Conservation (phyloP, 2,888 invertebrate genomes). For the Phytoseiulus persimilis region DNA sequence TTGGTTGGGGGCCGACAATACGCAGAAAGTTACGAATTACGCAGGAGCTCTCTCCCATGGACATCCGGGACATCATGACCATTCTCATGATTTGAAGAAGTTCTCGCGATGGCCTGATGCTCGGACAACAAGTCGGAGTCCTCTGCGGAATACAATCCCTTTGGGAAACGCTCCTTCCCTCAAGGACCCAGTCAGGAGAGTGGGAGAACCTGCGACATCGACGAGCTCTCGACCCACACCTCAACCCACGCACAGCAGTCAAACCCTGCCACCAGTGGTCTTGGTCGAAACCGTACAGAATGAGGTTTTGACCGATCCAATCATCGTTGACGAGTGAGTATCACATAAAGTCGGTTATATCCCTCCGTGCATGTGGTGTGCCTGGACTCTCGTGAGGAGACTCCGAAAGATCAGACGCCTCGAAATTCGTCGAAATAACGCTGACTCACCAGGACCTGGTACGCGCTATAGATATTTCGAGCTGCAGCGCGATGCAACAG, state of each 20-base stretch:
- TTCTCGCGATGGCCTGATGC: neutral
- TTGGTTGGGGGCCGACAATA: neutral
- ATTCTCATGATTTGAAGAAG: neutral
- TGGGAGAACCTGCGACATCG: neutral
- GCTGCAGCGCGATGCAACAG: too few relatives aligned
- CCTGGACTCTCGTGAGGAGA: too few relatives aligned
- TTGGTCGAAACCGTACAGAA: neutral
- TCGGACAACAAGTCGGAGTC: neutral
- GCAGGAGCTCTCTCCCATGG: neutral
- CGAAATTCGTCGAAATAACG: too few relatives aligned
- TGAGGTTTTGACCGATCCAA: neutral
- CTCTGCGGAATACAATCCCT: neutral
- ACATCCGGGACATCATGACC: neutral
- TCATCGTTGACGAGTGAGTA: constrained; percentile 10
- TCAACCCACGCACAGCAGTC: neutral
- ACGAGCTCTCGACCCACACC: neutral
- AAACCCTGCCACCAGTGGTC: constrained; percentile 9
- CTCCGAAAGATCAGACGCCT: too few relatives aligned
- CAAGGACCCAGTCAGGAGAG: neutral
- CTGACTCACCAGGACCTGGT: too few relatives aligned
- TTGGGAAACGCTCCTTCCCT: neutral
- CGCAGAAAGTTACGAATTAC: neutral
- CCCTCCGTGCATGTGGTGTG: too few relatives aligned
- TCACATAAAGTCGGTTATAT: neutral
- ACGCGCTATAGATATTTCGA: too few relatives aligned